These are phyloP conservation scores for Calidris pygmaea DNA, from an alignment of 2,113 vertebrate species.

Conservation along the genomic window DNA sequence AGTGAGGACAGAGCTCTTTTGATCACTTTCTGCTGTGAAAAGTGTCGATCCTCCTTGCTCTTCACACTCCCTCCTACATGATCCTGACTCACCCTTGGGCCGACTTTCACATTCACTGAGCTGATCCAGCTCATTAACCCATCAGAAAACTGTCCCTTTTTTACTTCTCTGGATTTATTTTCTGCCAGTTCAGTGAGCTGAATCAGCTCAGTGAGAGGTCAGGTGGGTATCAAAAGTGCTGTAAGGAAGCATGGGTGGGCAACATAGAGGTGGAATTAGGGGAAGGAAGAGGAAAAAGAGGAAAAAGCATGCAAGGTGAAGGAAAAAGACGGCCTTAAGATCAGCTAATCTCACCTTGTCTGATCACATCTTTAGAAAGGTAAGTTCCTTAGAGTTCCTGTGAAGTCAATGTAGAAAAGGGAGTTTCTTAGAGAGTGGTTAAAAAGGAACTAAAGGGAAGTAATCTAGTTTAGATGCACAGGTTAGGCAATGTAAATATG, in stretches of 20 bases:
- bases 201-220: not conserved
- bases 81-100: conserved; percentile 33
- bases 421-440: not conserved
- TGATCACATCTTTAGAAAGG: not conserved
- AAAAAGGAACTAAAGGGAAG: not conserved
- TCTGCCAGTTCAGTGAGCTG: conserved; percentile 12
- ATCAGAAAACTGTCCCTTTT: not conserved
- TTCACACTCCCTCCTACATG: not conserved
- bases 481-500: not conserved
- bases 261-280: not conserved
- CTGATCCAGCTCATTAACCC: conserved; percentile 38
- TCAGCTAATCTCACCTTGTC: not conserved
- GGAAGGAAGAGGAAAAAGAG: not conserved
- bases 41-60: not conserved
- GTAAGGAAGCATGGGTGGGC: not conserved
- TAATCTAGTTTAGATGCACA: not conserved
- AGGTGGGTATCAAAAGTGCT: not conserved
- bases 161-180: conserved; percentile 3
- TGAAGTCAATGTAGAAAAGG: not conserved
- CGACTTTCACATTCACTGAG: conserved; percentile 17
- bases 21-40: not conserved
- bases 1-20: not conserved
- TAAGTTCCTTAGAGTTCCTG: not conserved
- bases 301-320: not conserved
- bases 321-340: not conserved